Evolutionary conservation across 2,797 vertebrate species (phyloP).

Genomic region (Betta splendens): DNA sequence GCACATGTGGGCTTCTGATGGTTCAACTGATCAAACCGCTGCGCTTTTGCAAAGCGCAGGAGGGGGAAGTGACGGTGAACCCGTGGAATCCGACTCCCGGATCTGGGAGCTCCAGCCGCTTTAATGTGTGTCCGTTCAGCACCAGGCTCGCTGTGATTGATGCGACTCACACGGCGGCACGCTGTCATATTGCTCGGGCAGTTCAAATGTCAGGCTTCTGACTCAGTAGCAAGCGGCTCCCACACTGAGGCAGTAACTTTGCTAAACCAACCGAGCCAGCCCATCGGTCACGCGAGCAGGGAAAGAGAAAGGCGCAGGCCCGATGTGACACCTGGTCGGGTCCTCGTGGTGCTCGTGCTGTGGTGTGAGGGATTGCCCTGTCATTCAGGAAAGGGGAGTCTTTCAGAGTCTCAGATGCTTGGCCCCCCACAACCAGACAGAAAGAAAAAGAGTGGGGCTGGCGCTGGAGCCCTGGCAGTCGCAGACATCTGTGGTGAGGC

Average conservation of each 20-base stretch:
- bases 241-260: conserved; percentile 33
- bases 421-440: conserved; percentile 57
- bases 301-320: conserved; percentile 14
- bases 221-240: conserved; percentile 47
- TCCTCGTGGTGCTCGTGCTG: conserved; percentile 13
- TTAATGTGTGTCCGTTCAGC: conserved; percentile 32
- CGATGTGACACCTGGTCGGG: conserved; percentile 47
- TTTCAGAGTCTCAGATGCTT: conserved; percentile 51
- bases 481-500: conserved; percentile 77
- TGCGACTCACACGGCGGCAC: conserved; percentile 36
- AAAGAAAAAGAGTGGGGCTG: conserved; percentile 59
- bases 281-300: conserved; percentile 1
- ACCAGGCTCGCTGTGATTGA: conserved; percentile 43
- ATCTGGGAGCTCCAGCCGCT: conserved; percentile 52
- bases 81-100: conserved; percentile 42
- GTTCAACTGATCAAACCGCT: neutral
- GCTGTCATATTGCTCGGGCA: conserved; percentile 21
- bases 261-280: conserved; percentile 29
- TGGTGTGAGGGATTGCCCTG: conserved; percentile 31
- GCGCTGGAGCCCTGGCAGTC: conserved; percentile 71
- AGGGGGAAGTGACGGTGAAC: conserved; percentile 39
- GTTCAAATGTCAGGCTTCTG: conserved; percentile 58
- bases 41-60: conserved; percentile 1
- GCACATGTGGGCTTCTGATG: conserved; percentile 2
- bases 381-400: conserved; percentile 33